Evolutionary conservation across 2,888 invertebrate species (phyloP), one percentile per base, ranked within the genome.

Genomic region (Platypus cylindrus): DNA sequence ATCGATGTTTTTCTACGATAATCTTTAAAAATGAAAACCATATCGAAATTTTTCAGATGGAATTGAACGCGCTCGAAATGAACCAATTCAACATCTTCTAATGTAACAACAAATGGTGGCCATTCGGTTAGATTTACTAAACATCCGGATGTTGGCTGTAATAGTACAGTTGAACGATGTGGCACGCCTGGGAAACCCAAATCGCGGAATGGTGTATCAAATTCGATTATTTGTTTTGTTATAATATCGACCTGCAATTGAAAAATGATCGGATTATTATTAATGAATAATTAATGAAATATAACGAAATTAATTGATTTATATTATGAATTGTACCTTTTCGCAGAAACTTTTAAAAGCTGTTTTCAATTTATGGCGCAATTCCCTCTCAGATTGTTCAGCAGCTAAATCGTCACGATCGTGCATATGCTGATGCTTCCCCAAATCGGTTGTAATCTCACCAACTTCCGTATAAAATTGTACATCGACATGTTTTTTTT

Each of bases 401-500:
- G 97, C 94, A 1, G 95, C 93, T 39, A 98, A 68, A 67, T 99
- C 98, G 61, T 99, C 98, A 26, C 97, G 72, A 65, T 99, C 98
- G 60, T 98, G 97, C 95, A 98, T 97, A 62, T 98, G 95, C 60
- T 98, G 97, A 61, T 97, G 95, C 62, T 98, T 99, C 27, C 97
- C 97, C 51, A 99, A 70, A 69, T 99, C 98, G 0, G 98, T 99
- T 0, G 97, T 97, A 38, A 98, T 95, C 66, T 99, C 98, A 52
- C 98, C 98, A 34, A 98, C 98, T 66, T 98, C 98, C 1, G 98
- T 98, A 62, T 97, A 99, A 66, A 99, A 98, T 60, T 99, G 97
- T 3, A 98, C 95, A 65, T 98, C 97, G 1, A 89, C 78, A 52
- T 98, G 97, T 56, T 99, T 97, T 73, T 98, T 98, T 63, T 73